A percentile compares a stretch with the other conserved stretches of the same genome.
Evolutionary conservation across 2,888 invertebrate species (phyloP).

Genomic region (Trissolcus brochymenae): DNA sequence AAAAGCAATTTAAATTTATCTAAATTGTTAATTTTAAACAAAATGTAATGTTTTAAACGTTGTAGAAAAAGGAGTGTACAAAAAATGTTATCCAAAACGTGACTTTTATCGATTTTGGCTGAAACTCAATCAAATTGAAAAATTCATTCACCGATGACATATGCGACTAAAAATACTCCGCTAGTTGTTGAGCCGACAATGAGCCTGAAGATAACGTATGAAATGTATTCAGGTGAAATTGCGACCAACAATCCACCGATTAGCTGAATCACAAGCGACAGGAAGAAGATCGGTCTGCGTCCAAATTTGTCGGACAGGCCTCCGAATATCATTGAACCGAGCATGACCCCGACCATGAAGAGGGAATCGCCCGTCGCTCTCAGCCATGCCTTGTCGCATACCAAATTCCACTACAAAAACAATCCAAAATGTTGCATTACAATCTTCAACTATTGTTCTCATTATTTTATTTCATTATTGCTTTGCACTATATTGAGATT

Average conservation of each 20-base stretch:
- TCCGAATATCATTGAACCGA: conserved; percentile 85
- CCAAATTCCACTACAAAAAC: conserved; percentile 81
- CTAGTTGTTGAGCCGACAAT: conserved; percentile 86
- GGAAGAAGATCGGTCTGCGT: conserved; percentile 84
- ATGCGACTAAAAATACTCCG: conserved; percentile 86
- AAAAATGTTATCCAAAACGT: too few relatives aligned
- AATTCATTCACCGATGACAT: conserved; percentile 82
- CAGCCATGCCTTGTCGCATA: conserved; percentile 81
- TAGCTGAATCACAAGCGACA: conserved; percentile 83
- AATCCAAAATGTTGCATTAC: not conserved
- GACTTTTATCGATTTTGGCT: not conserved
- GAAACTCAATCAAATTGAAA: too few relatives aligned
- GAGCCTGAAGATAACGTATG: conserved; percentile 82
- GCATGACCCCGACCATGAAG: conserved; percentile 85
- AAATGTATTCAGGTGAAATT: conserved; percentile 82
- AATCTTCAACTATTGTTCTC: not conserved
- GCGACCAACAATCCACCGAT: conserved; percentile 82
- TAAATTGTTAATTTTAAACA: too few relatives aligned
- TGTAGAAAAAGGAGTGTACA: too few relatives aligned
- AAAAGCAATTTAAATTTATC: too few relatives aligned
- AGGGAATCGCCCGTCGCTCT: conserved; percentile 82
- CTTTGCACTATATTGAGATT: too few relatives aligned
- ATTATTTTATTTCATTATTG: too few relatives aligned
- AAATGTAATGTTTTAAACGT: too few relatives aligned
- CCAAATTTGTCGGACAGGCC: conserved; percentile 85